Base-by-base conservation (phyloP, 2,113 vertebrate species). In the Trogon melanurus region DNA sequence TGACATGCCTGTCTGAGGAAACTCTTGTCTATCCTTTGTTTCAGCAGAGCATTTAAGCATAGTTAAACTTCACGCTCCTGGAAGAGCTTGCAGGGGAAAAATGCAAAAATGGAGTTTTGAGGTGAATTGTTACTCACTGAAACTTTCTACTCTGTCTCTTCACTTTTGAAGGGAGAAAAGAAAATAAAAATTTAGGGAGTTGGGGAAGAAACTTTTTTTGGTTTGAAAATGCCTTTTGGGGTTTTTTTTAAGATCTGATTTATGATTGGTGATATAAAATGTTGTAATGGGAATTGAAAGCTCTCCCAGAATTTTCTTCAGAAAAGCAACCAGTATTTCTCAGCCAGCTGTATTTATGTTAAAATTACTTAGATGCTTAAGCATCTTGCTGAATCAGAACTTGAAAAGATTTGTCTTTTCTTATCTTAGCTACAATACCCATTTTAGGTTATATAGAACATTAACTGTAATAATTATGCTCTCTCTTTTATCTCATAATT, bases 401-500 rank as follows among this genome's bases (percentile, higher is more conserved):
- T 69, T 85, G 11, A 87, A 66, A 86, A 86, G 34, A 41, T 44
- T 73, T 71, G 53, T 34, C 36, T 71, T 83, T 61, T 66, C 38
- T 72, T 82, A 47, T 50, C 57, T 91, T 85, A 88, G 70, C 61
- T 86, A n/a, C 74, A 84, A 36, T 58, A 54, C 9, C 15, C 26
- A 26, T 58, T 79, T 86, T 48, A 90, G 88, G 41, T 86, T 73
- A 41, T 7, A 12, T 84, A 67, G 74, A 61, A 64, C 22, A 13
- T 88, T 50, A 95, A 41, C 48, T 64, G 5, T 84, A 62, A 67
- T 30, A 41, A 53, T 61, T 74, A 74, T 72, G 48, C 34, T 15
- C 7, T 75, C 19, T 76, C 60, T 93, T 87, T 70, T 85, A 66
- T 82, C 44, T 92, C 26, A 21, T 88, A 91, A 91, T 91, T 96